Evolutionary conservation across 2,888 invertebrate species (phyloP).

Genomic region (Liodrosophila aerea): DNA sequence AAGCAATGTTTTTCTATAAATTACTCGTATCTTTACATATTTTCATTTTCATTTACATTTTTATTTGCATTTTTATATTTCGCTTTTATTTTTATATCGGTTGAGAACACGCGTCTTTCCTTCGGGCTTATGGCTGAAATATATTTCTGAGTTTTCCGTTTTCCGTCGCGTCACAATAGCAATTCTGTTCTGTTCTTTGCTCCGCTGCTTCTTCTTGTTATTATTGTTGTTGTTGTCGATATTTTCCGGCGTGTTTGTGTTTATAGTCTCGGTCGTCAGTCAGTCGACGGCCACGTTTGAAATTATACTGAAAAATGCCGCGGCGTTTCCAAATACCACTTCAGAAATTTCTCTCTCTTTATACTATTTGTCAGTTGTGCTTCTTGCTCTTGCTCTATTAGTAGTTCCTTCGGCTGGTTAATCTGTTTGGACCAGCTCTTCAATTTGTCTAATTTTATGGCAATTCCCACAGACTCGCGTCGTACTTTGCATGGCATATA

Average conservation of each 20-base stretch:
- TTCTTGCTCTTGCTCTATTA: slow-evolving; percentile 10
- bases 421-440: slow-evolving; percentile 38
- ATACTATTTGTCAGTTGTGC: slow-evolving; percentile 14
- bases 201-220: slow-evolving; percentile 13
- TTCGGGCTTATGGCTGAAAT: slow-evolving; percentile 10
- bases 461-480: slow-evolving; percentile 40
- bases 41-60: slow-evolving; percentile 22
- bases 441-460: slow-evolving; percentile 72
- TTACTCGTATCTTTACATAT: slow-evolving; percentile 48
- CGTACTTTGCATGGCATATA: slow-evolving; percentile 28
- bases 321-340: slow-evolving; percentile 72
- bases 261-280: slow-evolving; percentile 42
- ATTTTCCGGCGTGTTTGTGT: slow-evolving; percentile 49
- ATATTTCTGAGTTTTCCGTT: slow-evolving; percentile 19
- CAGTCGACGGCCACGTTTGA: slow-evolving; percentile 64
- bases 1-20: slow-evolving; percentile 40
- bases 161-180: slow-evolving; percentile 26
- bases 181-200: slow-evolving; percentile 13
- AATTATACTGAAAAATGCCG: slow-evolving; percentile 70
- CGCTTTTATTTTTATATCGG: slow-evolving; percentile 6
- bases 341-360: slow-evolving; percentile 46
- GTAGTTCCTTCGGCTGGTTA: slow-evolving; percentile 6
- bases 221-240: slow-evolving; percentile 25
- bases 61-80: slow-evolving; percentile 8
- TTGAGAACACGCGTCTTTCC: slow-evolving; percentile 29